Conservation (phyloP, 2,888 invertebrate genomes). For the Pristionchus japonicus region DNA sequence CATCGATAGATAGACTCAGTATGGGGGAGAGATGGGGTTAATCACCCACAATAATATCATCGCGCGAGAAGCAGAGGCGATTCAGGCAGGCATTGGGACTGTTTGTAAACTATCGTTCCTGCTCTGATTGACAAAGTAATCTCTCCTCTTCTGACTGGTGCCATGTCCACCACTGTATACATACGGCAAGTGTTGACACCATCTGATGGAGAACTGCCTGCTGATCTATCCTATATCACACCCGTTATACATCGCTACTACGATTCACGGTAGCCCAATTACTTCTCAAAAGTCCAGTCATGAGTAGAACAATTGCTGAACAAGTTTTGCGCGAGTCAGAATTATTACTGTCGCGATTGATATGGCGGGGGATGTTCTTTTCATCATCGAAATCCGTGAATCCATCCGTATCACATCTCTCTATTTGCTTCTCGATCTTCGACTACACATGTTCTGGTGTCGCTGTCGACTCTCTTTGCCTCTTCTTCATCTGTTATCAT, state of each 20-base stretch:
- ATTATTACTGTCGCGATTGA: not conserved
- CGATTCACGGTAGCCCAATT: too few species aligned
- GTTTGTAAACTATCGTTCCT: slow-evolving; percentile 33
- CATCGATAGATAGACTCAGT: not conserved
- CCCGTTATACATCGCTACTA: too few species aligned
- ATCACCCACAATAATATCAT: not conserved
- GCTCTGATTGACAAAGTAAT: not conserved
- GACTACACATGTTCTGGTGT: slow-evolving; percentile 39
- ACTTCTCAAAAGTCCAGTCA: too few species aligned
- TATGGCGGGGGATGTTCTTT: not conserved
- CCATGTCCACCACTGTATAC: slow-evolving; percentile 14
- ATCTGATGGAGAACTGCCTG: not conserved
- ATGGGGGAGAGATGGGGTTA: not conserved
- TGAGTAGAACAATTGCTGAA: too few species aligned
- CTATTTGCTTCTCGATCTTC: slow-evolving; percentile 30
- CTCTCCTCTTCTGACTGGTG: not conserved
- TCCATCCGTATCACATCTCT: slow-evolving; percentile 14
- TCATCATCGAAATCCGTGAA: not conserved
- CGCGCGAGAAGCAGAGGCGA: not conserved
- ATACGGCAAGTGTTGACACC: not conserved
- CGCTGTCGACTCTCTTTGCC: slow-evolving; percentile 28
- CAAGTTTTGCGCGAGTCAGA: too few species aligned
- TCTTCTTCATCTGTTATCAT: slow-evolving; percentile 37
- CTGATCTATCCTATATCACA: not conserved
- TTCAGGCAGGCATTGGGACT: not conserved